Evolutionary conservation across 2,113 vertebrate species (phyloP).

Genomic region (Puma concolor): DNA sequence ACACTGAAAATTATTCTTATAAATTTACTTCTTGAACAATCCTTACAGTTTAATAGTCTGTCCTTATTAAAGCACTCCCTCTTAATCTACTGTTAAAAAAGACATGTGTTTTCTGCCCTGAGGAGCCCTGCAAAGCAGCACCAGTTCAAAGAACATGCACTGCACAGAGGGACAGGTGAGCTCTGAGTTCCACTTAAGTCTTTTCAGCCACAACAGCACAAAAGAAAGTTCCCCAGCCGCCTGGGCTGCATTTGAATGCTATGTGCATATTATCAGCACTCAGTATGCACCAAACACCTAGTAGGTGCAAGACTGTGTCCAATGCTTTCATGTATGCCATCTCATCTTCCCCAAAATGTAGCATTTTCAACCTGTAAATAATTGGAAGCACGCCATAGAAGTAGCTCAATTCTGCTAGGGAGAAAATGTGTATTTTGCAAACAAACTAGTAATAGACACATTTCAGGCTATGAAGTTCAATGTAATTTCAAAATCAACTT

Average conservation of each 20-base stretch:
- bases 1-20: neutral
- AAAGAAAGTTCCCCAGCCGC: neutral
- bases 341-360: neutral
- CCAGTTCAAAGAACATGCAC: neutral
- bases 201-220: neutral
- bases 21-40: constrained; percentile 30
- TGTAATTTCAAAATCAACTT: constrained; percentile 27
- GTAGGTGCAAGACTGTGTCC: neutral
- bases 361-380: neutral
- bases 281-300: neutral
- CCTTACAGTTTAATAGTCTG: neutral
- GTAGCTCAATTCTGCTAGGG: neutral
- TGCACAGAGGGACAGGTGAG: neutral
- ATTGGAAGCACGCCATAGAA: neutral
- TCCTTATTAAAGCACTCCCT: neutral
- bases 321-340: neutral
- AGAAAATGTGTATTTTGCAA: constrained; percentile 3
- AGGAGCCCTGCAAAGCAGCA: neutral
- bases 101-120: neutral
- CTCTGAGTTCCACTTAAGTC: neutral
- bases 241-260: neutral
- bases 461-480: neutral
- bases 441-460: neutral
- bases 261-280: neutral
- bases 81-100: constrained; percentile 7